Base-by-base conservation (phyloP, 2,888 invertebrate genomes). In the Nowickia ferox region DNA sequence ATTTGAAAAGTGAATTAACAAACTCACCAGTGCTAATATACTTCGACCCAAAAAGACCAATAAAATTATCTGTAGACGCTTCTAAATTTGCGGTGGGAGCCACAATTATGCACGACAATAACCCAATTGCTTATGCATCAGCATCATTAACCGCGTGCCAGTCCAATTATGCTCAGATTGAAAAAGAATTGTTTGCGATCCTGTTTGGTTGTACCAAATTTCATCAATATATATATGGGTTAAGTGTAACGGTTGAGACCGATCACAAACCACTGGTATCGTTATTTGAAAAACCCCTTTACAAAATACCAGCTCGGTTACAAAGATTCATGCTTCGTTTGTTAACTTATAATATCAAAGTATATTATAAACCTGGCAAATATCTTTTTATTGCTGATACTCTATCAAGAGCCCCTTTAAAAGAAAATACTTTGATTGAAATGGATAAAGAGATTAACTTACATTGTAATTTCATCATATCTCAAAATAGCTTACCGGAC, bases 201-300 rank as follows among this genome's bases (percentile, higher is more conserved):
- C 13, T 46, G 13, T 46, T 46, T 13, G 46, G 46, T 11, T 46
- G 46, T 46, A 46, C 46, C 5, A 11, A 13, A 13, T 46, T 46
- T 13, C 46, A 46, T 46, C 46, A 46, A 4, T 46, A 46, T 13
- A 46, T 46, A 13, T 46, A 46, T n/a, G n/a, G 15, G 15, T 15
- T 44, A 44, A 2, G 11, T 10, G 44, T 5, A 11, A 10, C 11
- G 11, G 44, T 44, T 9, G 44, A 44, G 11, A 44, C 44, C 11
- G 71, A 79, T 51, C 63, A 63, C 42, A 63, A 68, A 30, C 69
- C 78, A 11, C 61, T 86, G 44, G 80, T 88, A 15, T 69, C 83
- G 44, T 48, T 77, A 17, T 77, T 68, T 57, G 30, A 68, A 22
- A 68, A 68, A 6, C 77, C 66, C 9, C 59, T 77, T 38, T 77